Conservation (phyloP, 2,797 vertebrate genomes). For the Chanos chanos region DNA sequence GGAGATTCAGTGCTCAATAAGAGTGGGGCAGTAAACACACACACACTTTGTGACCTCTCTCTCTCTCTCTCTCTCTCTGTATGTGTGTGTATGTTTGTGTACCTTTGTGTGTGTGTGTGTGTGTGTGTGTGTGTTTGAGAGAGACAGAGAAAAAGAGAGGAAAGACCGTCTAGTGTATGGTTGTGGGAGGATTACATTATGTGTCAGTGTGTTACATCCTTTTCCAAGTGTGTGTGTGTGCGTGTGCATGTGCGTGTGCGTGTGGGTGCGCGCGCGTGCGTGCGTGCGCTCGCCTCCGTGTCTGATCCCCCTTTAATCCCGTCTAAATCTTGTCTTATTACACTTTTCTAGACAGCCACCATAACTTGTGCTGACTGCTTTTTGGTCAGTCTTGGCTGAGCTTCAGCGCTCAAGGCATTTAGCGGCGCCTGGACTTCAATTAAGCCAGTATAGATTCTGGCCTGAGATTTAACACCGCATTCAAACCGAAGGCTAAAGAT, state of each 20-base stretch:
- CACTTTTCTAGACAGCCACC: slow-evolving; percentile 24
- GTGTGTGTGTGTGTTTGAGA: neutral
- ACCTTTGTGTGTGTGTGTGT: neutral
- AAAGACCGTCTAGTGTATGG: slow-evolving; percentile 10
- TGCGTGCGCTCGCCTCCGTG: neutral
- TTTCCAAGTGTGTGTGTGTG: neutral
- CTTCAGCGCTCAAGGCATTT: slow-evolving; percentile 29
- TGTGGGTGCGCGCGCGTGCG: neutral
- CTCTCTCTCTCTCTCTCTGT: no score
- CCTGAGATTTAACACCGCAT: slow-evolving; percentile 13
- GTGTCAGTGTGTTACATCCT: slow-evolving; percentile 10
- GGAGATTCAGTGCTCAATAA: slow-evolving; percentile 19
- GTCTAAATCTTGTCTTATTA: slow-evolving; percentile 39
- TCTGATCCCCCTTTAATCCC: slow-evolving; percentile 38
- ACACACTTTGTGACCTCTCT: no score
- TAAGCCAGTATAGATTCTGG: slow-evolving; percentile 34
- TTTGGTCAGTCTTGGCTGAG: slow-evolving; percentile 27
- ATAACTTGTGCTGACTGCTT: slow-evolving; percentile 26
- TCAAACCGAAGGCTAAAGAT: slow-evolving; percentile 17
- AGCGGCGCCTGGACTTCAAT: slow-evolving; percentile 40
- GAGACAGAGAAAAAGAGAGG: neutral
- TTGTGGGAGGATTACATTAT: slow-evolving; percentile 19
- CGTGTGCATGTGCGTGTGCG: slow-evolving; percentile 7
- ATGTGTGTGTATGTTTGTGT: neutral
- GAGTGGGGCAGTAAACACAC: slow-evolving; percentile 26